Conservation (phyloP, 2,113 vertebrate genomes). For the Bufo bufo region DNA sequence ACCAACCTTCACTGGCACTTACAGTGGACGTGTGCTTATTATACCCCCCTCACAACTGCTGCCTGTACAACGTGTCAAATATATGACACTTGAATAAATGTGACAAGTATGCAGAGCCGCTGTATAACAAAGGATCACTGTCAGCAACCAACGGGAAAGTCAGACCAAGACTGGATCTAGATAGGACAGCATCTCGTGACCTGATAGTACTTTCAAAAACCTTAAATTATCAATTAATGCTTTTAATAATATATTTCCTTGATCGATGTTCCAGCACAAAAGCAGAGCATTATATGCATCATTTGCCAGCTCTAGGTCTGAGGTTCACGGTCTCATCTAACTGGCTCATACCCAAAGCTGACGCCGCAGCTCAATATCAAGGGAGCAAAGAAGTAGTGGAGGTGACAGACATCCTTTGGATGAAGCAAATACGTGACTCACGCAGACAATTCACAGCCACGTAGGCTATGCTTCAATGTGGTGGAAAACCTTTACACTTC, state of each 20-base stretch:
- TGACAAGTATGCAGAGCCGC: conserved; percentile 71
- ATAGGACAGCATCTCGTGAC: conserved; percentile 31
- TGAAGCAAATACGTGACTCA: conserved; percentile 43
- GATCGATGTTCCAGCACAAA: conserved; percentile 43
- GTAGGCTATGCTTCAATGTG: conserved; percentile 11
- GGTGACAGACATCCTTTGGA: conserved; percentile 41
- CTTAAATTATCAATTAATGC: conserved; percentile 3
- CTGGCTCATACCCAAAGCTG: conserved; percentile 43
- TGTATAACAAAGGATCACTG: conserved; percentile 64
- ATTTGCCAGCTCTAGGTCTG: conserved; percentile 41
- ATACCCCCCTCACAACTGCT: not conserved
- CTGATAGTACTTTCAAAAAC: conserved; percentile 38
- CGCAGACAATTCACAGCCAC: conserved; percentile 12
- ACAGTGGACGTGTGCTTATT: not conserved
- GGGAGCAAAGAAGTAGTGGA: conserved; percentile 24
- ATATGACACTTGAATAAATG: conserved; percentile 9
- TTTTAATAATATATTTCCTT: conserved; percentile 40
- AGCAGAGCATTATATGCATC: conserved; percentile 6
- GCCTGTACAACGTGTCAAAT: not conserved
- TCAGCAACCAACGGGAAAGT: conserved; percentile 4
- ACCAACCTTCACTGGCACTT: too few relatives aligned
- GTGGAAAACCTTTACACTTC: not conserved
- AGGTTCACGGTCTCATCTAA: conserved; percentile 15
- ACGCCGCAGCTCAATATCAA: conserved; percentile 46
- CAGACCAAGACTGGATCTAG: conserved; percentile 5